Evolutionary conservation across 2,113 vertebrate species (phyloP), one percentile per base, ranked within the genome.

Genomic region (Pica pica): DNA sequence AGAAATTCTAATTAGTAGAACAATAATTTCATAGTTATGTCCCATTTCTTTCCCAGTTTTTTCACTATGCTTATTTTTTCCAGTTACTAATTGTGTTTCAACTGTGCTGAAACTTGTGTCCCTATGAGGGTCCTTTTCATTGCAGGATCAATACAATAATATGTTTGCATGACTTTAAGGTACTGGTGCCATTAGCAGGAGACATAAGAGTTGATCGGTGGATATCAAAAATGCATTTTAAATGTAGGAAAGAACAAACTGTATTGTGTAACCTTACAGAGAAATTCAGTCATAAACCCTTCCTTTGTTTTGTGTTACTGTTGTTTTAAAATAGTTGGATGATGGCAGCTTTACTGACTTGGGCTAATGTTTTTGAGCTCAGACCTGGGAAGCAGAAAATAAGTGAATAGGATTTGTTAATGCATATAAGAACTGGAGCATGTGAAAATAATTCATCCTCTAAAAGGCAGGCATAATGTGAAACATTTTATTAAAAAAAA

Each of bases 371-470:
- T 89, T 89, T 61, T 85, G 35, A 74, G 61, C 31, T 81, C 23
- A 67, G 57, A 47, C 21, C 52, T 3, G 9, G 35, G 47, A 73
- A 93, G 37, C 44, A 64, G n/a, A 85, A 86, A 95, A 63, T 44
- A 39, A 91, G 22, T 59, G 27, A 93, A 71, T 4, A 71, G 55
- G 37, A 39, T 59, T 89, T 12, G 2, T 91, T 96, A 89, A 83
- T 87, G 76, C 13, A 24, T 78, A 3, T 59, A 90, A 91, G 87
- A 94, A 93, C 23, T 93, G 63, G 85, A 90, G 89, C 92, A 76
- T 81, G 83, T 92, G 85, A 81, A 89, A 93, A 91, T 83, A 92
- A 14, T 31, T 50, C 28, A 59, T 42, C 28, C 46, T 77, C 31
- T 70, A 28, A 85, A 84, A 94, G 57, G 65, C 75, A 88, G 65